phyloP scores from a whole-genome alignment of 2,797 vertebrate genomes.

The Epinephelus awoara region DNA sequence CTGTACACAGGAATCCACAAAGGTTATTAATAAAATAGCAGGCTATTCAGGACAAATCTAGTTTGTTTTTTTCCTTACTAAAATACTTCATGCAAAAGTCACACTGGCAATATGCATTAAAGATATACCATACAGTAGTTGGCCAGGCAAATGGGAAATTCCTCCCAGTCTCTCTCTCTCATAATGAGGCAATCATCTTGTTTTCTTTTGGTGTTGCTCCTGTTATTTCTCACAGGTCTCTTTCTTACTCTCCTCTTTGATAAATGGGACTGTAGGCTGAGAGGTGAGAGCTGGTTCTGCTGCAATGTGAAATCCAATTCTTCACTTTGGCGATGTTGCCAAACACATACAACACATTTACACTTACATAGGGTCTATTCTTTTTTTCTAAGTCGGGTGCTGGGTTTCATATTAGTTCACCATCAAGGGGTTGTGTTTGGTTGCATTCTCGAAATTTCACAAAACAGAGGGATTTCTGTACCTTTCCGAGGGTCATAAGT shows the following conservation, averaged over 20 bases:
- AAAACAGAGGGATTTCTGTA: slow-evolving; percentile 10
- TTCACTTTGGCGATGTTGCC: slow-evolving; percentile 40
- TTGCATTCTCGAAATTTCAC: slow-evolving; percentile 19
- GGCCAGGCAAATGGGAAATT: slow-evolving; percentile 6
- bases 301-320: slow-evolving; percentile 59
- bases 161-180: not conserved
- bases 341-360: slow-evolving; percentile 38
- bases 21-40: slow-evolving; percentile 32
- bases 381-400: not conserved
- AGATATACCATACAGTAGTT: not conserved
- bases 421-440: slow-evolving; percentile 6
- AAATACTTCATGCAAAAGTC: slow-evolving; percentile 21
- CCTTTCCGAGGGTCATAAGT: slow-evolving; percentile 12
- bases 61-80: not conserved
- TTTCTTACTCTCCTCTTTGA: slow-evolving; percentile 26
- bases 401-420: slow-evolving; percentile 28
- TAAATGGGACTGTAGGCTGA: slow-evolving; percentile 53
- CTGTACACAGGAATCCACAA: slow-evolving; percentile 19
- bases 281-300: slow-evolving; percentile 55
- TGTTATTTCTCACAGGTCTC: slow-evolving; percentile 40
- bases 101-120: slow-evolving; percentile 8
- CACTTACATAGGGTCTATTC: not conserved
- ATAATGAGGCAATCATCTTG: slow-evolving; percentile 35
- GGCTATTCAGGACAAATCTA: not conserved
- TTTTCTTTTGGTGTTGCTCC: slow-evolving; percentile 27